Percentiles rank a stretch among this genome's conserved stretches.
Evolutionary conservation across 2,888 invertebrate species (phyloP).

Genomic region (Ceramica pisi): DNA sequence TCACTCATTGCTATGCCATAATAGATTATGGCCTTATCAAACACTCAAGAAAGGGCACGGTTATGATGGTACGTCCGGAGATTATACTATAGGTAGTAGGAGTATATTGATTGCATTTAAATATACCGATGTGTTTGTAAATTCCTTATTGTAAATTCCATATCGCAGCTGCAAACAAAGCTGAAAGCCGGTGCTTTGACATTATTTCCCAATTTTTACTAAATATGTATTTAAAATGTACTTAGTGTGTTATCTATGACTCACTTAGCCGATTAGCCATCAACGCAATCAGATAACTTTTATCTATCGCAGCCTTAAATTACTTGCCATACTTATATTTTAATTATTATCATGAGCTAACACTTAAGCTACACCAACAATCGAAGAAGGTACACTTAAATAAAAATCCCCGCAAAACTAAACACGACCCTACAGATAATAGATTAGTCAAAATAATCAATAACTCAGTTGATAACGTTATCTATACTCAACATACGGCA

Average conservation of each 20-base stretch:
- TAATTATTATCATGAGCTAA: constrained; percentile 18
- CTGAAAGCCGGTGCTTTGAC: not conserved
- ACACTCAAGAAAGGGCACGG: constrained; percentile 36
- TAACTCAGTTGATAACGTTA: constrained; percentile 80
- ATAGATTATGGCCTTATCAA: constrained; percentile 38
- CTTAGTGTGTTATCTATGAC: constrained; percentile 11
- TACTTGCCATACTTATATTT: constrained; percentile 1
- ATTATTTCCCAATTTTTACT: constrained; percentile 3
- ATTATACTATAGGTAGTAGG: not conserved
- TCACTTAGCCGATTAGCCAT: constrained; percentile 23
- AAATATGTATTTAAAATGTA: constrained; percentile 7
- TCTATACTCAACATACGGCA: constrained; percentile 57
- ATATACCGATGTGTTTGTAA: no score
- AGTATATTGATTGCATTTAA: not conserved
- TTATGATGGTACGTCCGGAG: constrained; percentile 2
- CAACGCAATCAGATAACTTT: constrained; percentile 35
- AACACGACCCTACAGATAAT: constrained; percentile 67
- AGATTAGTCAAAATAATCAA: constrained; percentile 83
- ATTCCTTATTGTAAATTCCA: not conserved
- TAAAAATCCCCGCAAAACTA: constrained; percentile 56
- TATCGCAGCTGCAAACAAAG: not conserved
- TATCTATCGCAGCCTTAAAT: constrained; percentile 8
- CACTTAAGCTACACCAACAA: constrained; percentile 4
- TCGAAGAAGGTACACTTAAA: constrained; percentile 21
- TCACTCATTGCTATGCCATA: constrained; percentile 43